These are phyloP conservation scores for Megathymus violae DNA, from an alignment of 1,140 invertebrate species.

Conservation along the genomic window DNA sequence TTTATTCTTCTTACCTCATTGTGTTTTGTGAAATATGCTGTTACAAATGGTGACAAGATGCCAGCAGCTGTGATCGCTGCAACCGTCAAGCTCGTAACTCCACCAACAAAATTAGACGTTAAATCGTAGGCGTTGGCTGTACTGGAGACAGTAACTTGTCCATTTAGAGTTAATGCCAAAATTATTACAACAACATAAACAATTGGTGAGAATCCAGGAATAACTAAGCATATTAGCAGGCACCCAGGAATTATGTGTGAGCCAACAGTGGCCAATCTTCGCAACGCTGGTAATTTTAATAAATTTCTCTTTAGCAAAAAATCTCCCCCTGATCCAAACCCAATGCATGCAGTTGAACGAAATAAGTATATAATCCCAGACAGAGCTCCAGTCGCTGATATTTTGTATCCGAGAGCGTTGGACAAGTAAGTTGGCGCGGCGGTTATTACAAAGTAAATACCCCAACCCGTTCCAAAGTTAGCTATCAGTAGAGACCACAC, in stretches of 20 bases:
- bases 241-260: constrained; percentile 88
- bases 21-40: constrained; percentile 85
- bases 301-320: constrained; percentile 10
- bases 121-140: constrained; percentile 92
- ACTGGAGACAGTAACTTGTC: constrained; percentile 91
- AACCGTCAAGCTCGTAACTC: constrained; percentile 88
- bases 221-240: constrained; percentile 85
- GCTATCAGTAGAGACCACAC: constrained; percentile 20
- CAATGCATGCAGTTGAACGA: constrained; percentile 6
- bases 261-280: constrained; percentile 88
- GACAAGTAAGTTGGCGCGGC: constrained; percentile 94
- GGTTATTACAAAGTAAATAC: constrained; percentile 92
- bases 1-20: constrained; percentile 86
- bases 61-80: constrained; percentile 88
- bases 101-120: constrained; percentile 90
- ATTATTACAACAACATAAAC: constrained; percentile 87
- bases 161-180: constrained; percentile 91
- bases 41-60: constrained; percentile 87
- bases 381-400: constrained; percentile 87
- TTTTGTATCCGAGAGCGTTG: constrained; percentile 90
- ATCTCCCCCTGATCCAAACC: constrained; percentile 6
- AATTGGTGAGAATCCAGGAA: constrained; percentile 86
- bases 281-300: constrained; percentile 58
- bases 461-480: constrained; percentile 88
- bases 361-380: constrained; percentile 24